Percentiles rank a stretch among this genome's conserved stretches.
Conservation (phyloP, 1,140 invertebrate genomes). For the Orius laevigatus region DNA sequence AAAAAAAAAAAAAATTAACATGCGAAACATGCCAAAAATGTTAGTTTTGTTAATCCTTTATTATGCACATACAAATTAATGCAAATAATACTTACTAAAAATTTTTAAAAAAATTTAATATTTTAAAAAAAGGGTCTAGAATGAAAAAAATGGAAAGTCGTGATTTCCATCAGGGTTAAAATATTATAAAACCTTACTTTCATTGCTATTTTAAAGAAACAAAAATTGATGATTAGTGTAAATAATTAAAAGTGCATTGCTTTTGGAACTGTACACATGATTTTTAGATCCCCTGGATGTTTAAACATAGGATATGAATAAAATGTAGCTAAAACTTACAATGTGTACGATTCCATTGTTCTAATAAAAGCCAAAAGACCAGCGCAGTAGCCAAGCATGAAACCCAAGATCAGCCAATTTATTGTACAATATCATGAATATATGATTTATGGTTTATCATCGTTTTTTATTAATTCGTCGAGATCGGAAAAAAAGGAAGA, state of each 20-base stretch:
- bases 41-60: neutral
- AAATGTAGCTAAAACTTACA: neutral
- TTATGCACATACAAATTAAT: no score
- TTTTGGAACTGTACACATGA: constrained; percentile 5
- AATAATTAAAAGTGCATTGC: constrained; percentile 11
- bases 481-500: neutral
- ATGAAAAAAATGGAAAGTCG: no score
- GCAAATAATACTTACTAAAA: no score
- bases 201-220: neutral
- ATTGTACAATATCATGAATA: constrained; percentile 8
- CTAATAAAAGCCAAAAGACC: constrained; percentile 7
- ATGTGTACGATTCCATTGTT: constrained; percentile 10
- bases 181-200: neutral
- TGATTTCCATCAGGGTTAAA: no score
- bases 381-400: constrained; percentile 17
- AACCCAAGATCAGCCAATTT: constrained; percentile 15
- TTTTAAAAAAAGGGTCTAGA: no score
- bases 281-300: neutral
- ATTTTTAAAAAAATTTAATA: no score
- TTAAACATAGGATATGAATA: neutral
- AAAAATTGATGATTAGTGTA: constrained; percentile 2
- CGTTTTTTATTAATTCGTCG: neutral
- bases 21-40: constrained; percentile 5
- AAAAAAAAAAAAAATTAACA: constrained; percentile 10
- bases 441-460: neutral